Evolutionary conservation across 2,888 invertebrate genomes (phyloP).

Genomic region (Athetis lepigone): DNA sequence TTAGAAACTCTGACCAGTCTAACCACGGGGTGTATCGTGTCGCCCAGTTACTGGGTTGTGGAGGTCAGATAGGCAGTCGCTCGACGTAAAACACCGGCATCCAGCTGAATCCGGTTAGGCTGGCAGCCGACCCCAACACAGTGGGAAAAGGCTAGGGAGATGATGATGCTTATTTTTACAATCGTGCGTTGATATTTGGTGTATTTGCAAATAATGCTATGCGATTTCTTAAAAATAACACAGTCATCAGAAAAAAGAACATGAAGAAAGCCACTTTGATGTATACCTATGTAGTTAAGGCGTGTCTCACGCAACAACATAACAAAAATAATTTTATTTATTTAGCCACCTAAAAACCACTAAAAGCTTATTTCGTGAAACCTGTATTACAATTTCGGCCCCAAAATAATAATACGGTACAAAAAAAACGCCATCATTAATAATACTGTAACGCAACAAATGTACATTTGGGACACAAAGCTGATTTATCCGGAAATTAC

Average conservation of each 20-base stretch:
- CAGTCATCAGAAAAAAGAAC: background rate
- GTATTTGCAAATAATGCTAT: too few species aligned
- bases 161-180: too few species aligned
- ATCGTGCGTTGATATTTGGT: too few species aligned
- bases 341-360: background rate
- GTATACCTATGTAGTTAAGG: background rate
- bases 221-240: too few species aligned
- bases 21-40: too few species aligned
- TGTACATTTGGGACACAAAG: constrained; percentile 60
- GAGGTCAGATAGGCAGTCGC: too few species aligned
- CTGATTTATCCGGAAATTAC: constrained; percentile 65
- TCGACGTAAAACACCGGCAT: too few species aligned
- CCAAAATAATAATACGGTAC: constrained; percentile 29
- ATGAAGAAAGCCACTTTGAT: background rate
- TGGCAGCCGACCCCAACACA: too few species aligned
- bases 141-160: too few species aligned
- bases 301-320: background rate
- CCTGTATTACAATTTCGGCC: constrained; percentile 27
- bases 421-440: constrained; percentile 51
- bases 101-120: too few species aligned
- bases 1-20: too few species aligned
- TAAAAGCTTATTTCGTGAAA: constrained; percentile 29
- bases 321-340: constrained; percentile 1
- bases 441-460: constrained; percentile 51
- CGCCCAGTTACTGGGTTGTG: too few species aligned